Base-by-base conservation (phyloP, 2,888 invertebrate genomes). In the Encarsia formosa region DNA sequence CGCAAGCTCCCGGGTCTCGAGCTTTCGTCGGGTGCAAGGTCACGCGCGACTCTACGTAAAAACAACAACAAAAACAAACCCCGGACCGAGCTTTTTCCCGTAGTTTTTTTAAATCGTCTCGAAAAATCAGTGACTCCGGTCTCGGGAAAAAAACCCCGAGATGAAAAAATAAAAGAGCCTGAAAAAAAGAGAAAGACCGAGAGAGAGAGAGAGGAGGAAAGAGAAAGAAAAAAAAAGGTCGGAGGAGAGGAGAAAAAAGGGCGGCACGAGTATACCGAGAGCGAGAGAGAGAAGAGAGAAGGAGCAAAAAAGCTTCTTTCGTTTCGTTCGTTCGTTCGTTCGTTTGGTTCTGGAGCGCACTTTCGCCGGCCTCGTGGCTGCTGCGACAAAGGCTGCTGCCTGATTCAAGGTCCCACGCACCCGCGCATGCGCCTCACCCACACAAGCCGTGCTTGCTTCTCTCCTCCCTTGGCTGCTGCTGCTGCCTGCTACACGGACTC, bases 321-420 rank as follows among this genome's bases (percentile, higher is more conserved):
- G 65, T n/a, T n/a, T n/a, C n/a, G n/a, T n/a, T n/a, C n/a, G n/a
- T n/a, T n/a, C n/a, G n/a, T n/a, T n/a, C n/a, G n/a, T n/a, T n/a
- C n/a, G n/a, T n/a, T n/a, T n/a, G n/a, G n/a, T n/a, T n/a, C n/a
- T n/a, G 66, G 73, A 70, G 69, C 72, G 72, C 68, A 72, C 74
- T 71, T 71, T 74, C 72, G 71, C 71, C 70, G 71, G 71, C 71
- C 72, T 72, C 72, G 72, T 70, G 71, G 68, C 66, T 68, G 64
- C 65, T 19, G 37, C 37, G 37, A 19, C 37, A 40, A 67, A 65
- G 66, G 65, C 68, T 66, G 72, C 73, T 69, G 70, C 67, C 66
- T 66, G 73, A 71, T 72, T 73, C 73, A 73, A 72, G 73, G 73
- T 71, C 72, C 70, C 60, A 60, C 60, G 56, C 59, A 51, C 54